These are phyloP conservation scores for Mystacides longicornis DNA, from an alignment of 2,888 invertebrate genomes.

Conservation along the genomic window DNA sequence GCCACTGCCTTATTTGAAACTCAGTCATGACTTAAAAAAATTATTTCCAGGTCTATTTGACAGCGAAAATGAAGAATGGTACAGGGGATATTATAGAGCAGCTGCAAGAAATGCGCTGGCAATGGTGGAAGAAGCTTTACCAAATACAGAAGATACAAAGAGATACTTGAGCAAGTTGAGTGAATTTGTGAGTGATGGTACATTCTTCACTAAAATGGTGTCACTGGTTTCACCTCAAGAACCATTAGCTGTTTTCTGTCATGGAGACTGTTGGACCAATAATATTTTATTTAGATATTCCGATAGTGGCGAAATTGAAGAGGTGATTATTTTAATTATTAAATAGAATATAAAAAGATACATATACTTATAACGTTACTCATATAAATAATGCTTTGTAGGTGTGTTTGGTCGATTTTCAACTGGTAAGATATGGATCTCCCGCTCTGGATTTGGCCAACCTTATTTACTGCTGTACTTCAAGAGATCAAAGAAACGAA, in stretches of 20 bases:
- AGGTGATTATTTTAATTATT: slow-evolving; percentile 4
- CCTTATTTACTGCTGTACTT: slow-evolving; percentile 60
- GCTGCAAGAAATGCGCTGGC: slow-evolving; percentile 57
- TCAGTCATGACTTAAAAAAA: not conserved
- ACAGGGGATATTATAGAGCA: slow-evolving; percentile 58
- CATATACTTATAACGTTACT: not conserved
- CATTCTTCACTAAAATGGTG: slow-evolving; percentile 62
- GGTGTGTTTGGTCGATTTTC: slow-evolving; percentile 66
- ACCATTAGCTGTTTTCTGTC: slow-evolving; percentile 61
- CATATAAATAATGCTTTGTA: slow-evolving; percentile 30
- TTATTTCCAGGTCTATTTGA: slow-evolving; percentile 49
- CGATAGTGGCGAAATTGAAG: slow-evolving; percentile 36
- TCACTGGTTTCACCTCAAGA: slow-evolving; percentile 54
- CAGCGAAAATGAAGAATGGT: slow-evolving; percentile 59
- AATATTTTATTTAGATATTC: slow-evolving; percentile 60
- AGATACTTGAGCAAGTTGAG: slow-evolving; percentile 53
- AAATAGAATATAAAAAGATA: not conserved
- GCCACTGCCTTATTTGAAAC: too few relatives aligned
- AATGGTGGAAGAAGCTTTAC: slow-evolving; percentile 50
- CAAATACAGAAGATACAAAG: slow-evolving; percentile 38
- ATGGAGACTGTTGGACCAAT: slow-evolving; percentile 72
- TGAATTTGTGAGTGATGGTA: slow-evolving; percentile 54
- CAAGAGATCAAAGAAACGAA: slow-evolving; percentile 50
- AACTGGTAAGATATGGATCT: slow-evolving; percentile 61
- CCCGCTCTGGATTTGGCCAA: slow-evolving; percentile 61